Conservation (phyloP, 2,113 vertebrate species). For the Glareola pratincola region DNA sequence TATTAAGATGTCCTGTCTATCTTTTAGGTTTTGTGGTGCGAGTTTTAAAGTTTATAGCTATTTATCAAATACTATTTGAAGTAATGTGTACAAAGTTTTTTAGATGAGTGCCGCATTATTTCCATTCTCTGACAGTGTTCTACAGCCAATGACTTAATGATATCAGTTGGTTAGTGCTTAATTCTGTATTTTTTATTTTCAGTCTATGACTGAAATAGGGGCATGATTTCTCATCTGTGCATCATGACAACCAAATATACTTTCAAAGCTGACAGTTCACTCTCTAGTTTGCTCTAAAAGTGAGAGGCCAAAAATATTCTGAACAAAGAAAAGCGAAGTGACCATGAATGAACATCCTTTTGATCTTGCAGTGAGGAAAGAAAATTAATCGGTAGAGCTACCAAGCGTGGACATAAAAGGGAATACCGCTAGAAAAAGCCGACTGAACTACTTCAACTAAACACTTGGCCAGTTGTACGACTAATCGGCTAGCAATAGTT, state of each 20-base stretch:
- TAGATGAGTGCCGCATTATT: not conserved
- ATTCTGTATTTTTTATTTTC: not conserved
- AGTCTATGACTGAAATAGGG: not conserved
- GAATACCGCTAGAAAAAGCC: not conserved
- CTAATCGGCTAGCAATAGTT: not conserved
- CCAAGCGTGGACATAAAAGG: not conserved
- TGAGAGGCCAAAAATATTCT: not conserved
- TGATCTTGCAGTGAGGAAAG: not conserved
- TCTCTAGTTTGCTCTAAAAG: not conserved
- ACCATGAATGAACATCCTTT: fast-evolving
- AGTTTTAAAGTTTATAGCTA: not conserved
- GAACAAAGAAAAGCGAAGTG: not conserved
- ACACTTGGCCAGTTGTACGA: not conserved
- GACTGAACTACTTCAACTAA: not conserved
- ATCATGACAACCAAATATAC: not conserved
- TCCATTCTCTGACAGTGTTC: not conserved
- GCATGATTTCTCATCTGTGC: not conserved
- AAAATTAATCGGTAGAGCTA: not conserved
- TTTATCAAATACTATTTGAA: not conserved
- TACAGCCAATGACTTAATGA: not conserved
- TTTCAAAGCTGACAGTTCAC: not conserved
- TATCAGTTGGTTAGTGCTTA: not conserved
- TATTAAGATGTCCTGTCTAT: not conserved
- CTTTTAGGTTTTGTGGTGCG: not conserved
- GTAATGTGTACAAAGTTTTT: not conserved